Conservation (phyloP, 2,888 invertebrate species). For the Crioceris asparagi region DNA sequence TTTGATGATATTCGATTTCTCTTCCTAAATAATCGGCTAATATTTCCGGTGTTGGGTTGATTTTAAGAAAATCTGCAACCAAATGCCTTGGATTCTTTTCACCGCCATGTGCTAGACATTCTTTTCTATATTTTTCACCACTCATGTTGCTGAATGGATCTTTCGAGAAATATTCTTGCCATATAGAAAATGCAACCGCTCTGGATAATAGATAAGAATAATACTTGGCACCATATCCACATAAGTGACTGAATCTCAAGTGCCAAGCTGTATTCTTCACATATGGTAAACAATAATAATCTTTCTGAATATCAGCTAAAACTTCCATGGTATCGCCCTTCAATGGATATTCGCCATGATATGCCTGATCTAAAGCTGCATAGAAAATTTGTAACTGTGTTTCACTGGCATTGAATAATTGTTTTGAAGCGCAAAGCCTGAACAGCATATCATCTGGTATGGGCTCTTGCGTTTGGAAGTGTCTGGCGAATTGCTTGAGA, state of each 20-base stretch:
- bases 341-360: slow-evolving; percentile 58
- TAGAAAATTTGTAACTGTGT: slow-evolving; percentile 47
- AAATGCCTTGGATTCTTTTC: slow-evolving; percentile 70
- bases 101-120: slow-evolving; percentile 79
- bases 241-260: slow-evolving; percentile 87
- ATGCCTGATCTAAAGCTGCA: slow-evolving; percentile 81
- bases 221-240: slow-evolving; percentile 98
- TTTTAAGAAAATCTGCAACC: slow-evolving; percentile 67
- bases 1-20: slow-evolving; percentile 50
- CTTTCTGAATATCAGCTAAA: slow-evolving; percentile 62
- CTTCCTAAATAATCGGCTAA: slow-evolving; percentile 72
- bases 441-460: slow-evolving; percentile 72
- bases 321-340: slow-evolving; percentile 56
- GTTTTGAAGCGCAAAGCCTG: slow-evolving; percentile 73
- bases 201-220: slow-evolving; percentile 94
- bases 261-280: slow-evolving; percentile 94
- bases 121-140: slow-evolving; percentile 66
- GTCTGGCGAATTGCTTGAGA: slow-evolving; percentile 74
- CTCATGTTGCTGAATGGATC: slow-evolving; percentile 67
- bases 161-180: slow-evolving; percentile 73
- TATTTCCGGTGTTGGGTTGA: slow-evolving; percentile 62
- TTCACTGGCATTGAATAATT: slow-evolving; percentile 81
- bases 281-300: slow-evolving; percentile 79
- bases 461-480: slow-evolving; percentile 78
- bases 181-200: slow-evolving; percentile 86